Evolutionary conservation across 2,888 invertebrate genomes (phyloP).

Genomic region (Suillia variegata): DNA sequence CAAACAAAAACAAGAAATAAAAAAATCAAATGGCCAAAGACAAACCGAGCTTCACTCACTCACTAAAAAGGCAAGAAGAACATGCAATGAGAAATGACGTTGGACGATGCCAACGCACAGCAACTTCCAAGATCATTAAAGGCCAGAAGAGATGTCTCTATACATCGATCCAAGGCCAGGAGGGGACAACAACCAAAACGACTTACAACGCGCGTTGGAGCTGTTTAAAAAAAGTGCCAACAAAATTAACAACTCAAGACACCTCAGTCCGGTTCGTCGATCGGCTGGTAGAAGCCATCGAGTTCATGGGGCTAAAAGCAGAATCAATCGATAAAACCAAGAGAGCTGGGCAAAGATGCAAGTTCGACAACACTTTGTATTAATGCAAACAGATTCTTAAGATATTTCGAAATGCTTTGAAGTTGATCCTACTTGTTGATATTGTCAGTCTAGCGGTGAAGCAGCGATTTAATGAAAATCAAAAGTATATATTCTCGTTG

Average conservation of each 20-base stretch:
- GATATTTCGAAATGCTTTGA: slow-evolving; percentile 12
- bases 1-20: slow-evolving; percentile 5
- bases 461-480: slow-evolving; percentile 11
- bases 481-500: not conserved
- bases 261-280: slow-evolving; percentile 5
- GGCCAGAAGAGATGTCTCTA: not conserved
- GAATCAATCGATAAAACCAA: slow-evolving; percentile 11
- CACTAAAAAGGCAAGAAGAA: slow-evolving; percentile 2
- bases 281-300: not conserved
- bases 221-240: slow-evolving; percentile 14
- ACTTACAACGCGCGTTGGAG: not conserved
- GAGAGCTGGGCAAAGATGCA: too few relatives aligned
- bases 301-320: slow-evolving; percentile 11
- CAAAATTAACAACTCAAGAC: slow-evolving; percentile 21
- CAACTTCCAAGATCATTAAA: not conserved
- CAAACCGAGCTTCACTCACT: not conserved
- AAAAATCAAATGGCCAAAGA: not conserved
- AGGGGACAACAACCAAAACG: not conserved
- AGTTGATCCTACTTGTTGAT: not conserved
- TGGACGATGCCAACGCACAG: not conserved
- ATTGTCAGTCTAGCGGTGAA: slow-evolving; percentile 1
- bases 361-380: too few relatives aligned
- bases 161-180: not conserved
- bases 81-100: slow-evolving; percentile 17
- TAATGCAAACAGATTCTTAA: slow-evolving; percentile 10